Evolutionary conservation across 1,140 invertebrate genomes (phyloP), one percentile per base, ranked within the genome.

Genomic region (Trinorchestia longiramus): DNA sequence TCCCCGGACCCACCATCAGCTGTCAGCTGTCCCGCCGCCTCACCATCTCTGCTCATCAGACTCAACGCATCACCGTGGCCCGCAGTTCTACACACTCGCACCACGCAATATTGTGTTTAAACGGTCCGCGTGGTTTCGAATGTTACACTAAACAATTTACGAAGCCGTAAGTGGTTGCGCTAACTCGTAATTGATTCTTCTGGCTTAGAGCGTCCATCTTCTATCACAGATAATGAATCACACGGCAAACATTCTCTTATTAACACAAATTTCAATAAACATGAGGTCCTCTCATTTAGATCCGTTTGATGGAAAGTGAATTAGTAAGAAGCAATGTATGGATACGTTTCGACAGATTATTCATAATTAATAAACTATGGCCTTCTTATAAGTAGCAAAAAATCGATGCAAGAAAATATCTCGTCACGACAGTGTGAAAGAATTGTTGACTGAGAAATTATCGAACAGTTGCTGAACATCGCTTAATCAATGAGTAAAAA

Each of bases 1-100:
- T 94, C 92, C 92, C 92, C 92, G 41, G 92, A 40, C 92, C 44
- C 92, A 94, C 92, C 92, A 94, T 94, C 92, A 94, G 92, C 92
- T 94, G 92, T 94, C 92, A 94, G 92, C 92, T 94, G 92, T 94
- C 44, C 92, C 43, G 43, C 43, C 92, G 43, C 44, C 92, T 94
- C 92, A 94, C 92, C 92, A 94, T 47, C 92, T 44, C 92, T 45
- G 92, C 92, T 94, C 43, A 45, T 94, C 92, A 94, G 43, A 94
- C 43, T 19, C 44, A 53, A 23, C 62, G 28, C 62, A 77, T 77
- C 62, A 77, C 15, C 62, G 62, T 77, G 28, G 62, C 62, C 62
- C 28, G 62, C 62, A 15, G 62, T 36, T 77, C 15, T 36, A 28
- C 15, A 28, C 1, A 19, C 62, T 15, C 62, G 62, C 62, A 77